phyloP scores from a whole-genome alignment of 2,113 vertebrate species.

The Larimichthys crocea region DNA sequence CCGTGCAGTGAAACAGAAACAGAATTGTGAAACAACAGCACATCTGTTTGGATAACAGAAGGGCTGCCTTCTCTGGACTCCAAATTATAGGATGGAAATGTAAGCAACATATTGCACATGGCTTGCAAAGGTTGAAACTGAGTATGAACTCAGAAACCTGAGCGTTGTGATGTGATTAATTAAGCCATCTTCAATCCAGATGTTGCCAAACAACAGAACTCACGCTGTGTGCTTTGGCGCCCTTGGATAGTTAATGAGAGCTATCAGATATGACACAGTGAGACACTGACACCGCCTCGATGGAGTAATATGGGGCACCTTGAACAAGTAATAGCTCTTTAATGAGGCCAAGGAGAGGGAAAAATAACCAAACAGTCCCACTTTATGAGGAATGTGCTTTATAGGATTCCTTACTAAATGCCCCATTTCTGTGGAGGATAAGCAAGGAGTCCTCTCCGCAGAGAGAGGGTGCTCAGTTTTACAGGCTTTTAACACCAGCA shows the following conservation, averaged over 20 bases:
- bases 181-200: constrained; percentile 20
- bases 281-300: constrained; percentile 41
- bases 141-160: constrained; percentile 35
- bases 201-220: constrained; percentile 34
- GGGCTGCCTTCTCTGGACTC: constrained; percentile 13
- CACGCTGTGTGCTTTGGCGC: neutral
- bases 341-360: constrained; percentile 78
- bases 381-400: constrained; percentile 80
- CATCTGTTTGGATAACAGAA: constrained; percentile 42
- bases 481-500: constrained; percentile 76
- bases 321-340: constrained; percentile 73
- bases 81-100: constrained; percentile 46
- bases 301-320: constrained; percentile 75
- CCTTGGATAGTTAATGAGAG: constrained; percentile 39
- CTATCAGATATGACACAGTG: constrained; percentile 48
- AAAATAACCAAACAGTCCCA: constrained; percentile 72
- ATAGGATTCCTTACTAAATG: constrained; percentile 76
- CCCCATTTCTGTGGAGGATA: constrained; percentile 53
- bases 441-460: constrained; percentile 51
- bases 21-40: constrained; percentile 39
- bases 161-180: constrained; percentile 12
- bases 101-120: constrained; percentile 33
- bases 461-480: constrained; percentile 67
- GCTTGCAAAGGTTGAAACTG: neutral
- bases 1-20: constrained; percentile 32